phyloP scores from a whole-genome alignment of 2,888 invertebrate genomes.

The Drosophila leonis region DNA sequence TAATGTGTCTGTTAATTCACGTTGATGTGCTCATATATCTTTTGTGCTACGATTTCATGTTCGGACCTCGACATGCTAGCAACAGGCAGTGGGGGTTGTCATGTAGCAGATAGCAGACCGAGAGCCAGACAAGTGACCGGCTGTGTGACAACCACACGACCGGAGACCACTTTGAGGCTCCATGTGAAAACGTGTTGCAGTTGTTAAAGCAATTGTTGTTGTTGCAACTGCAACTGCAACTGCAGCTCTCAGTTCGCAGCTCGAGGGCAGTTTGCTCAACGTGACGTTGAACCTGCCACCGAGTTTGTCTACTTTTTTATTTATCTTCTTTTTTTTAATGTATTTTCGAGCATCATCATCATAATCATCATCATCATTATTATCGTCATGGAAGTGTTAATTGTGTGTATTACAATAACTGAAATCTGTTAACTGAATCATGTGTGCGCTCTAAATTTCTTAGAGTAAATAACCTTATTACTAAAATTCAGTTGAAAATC shows the following conservation, averaged over 20 bases:
- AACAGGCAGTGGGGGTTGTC: slow-evolving; percentile 11
- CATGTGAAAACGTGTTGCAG: slow-evolving; percentile 64
- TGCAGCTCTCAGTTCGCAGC: slow-evolving; percentile 2
- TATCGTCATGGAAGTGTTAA: slow-evolving; percentile 45
- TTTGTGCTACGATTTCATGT: slow-evolving; percentile 73
- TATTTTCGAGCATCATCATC: slow-evolving; percentile 26
- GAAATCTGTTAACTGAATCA: slow-evolving; percentile 17
- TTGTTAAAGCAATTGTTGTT: slow-evolving; percentile 44
- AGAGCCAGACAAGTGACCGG: slow-evolving; percentile 38
- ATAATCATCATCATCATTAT: slow-evolving; percentile 28
- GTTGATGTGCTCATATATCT: slow-evolving; percentile 81
- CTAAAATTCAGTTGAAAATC: background rate
- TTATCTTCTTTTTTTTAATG: slow-evolving; percentile 2
- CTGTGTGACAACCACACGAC: slow-evolving; percentile 42
- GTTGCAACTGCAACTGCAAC: slow-evolving; percentile 25
- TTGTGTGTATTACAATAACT: slow-evolving; percentile 46
- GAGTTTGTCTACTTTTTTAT: slow-evolving; percentile 22
- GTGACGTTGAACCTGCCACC: slow-evolving; percentile 72
- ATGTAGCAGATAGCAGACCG: slow-evolving; percentile 21
- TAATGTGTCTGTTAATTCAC: slow-evolving; percentile 81
- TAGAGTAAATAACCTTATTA: slow-evolving; percentile 1
- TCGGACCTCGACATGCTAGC: slow-evolving; percentile 64
- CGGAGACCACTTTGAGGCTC: slow-evolving; percentile 54
- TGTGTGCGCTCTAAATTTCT: slow-evolving; percentile 19
- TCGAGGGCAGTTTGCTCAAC: slow-evolving; percentile 42